Conservation (phyloP, 1,140 invertebrate genomes). For the Pararge aegeria region DNA sequence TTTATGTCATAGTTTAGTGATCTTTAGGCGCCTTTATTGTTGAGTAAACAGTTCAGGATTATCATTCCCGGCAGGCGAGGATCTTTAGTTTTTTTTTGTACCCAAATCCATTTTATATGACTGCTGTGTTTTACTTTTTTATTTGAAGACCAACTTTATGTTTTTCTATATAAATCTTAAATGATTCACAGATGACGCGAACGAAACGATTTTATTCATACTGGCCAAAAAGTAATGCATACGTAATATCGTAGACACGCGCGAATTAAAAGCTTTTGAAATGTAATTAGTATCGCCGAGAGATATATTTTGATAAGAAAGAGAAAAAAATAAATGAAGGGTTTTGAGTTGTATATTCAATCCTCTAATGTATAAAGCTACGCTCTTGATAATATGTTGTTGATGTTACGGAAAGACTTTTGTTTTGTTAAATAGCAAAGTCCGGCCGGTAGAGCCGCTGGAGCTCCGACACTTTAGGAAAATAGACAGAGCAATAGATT, state of each 20-base stretch:
- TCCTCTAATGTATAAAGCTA: conserved; percentile 51
- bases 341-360: conserved; percentile 40
- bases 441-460: conserved; percentile 41
- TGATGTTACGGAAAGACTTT: conserved; percentile 63
- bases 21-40: conserved; percentile 72
- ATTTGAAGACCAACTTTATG: not conserved
- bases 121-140: not conserved
- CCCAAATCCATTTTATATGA: conserved; percentile 11
- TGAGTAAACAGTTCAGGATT: conserved; percentile 70
- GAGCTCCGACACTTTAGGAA: conserved; percentile 58
- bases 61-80: conserved; percentile 43
- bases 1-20: conserved; percentile 77
- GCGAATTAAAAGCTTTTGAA: conserved; percentile 40
- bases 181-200: conserved; percentile 12
- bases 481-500: conserved; percentile 60
- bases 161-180: conserved; percentile 11
- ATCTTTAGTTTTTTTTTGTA: conserved; percentile 33
- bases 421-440: conserved; percentile 66
- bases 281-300: conserved; percentile 45
- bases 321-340: conserved; percentile 58
- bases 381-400: conserved; percentile 62
- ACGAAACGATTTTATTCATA: conserved; percentile 19
- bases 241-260: conserved; percentile 19
- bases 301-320: conserved; percentile 48
- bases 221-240: conserved; percentile 19